phyloP scores from a whole-genome alignment of 1,140 invertebrate species.

The Plutomurus gul region DNA sequence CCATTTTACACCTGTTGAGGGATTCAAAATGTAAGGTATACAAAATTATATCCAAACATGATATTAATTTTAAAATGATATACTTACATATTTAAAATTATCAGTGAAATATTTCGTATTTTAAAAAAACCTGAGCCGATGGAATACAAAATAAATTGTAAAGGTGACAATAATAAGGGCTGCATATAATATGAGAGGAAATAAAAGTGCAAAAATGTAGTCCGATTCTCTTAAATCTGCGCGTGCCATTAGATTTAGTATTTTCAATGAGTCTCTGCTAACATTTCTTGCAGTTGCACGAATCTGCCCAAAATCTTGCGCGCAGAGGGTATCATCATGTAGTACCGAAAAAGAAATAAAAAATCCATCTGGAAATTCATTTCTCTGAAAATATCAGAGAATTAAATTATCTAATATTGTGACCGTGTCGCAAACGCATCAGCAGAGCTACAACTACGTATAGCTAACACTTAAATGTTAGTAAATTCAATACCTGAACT shows the following conservation, averaged over 20 bases:
- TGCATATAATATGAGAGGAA: constrained; percentile 33
- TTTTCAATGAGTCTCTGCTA: background rate
- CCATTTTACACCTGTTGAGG: background rate
- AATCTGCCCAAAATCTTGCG: background rate
- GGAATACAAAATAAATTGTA: constrained; percentile 29
- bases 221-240: constrained; percentile 5
- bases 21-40: no score
- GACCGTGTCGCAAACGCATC: no score
- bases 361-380: constrained; percentile 58
- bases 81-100: background rate
- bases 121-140: background rate
- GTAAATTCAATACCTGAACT: constrained; percentile 55
- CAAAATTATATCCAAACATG: background rate
- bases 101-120: background rate
- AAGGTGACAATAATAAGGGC: constrained; percentile 20
- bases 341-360: constrained; percentile 61
- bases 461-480: background rate
- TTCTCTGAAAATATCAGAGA: constrained; percentile 55
- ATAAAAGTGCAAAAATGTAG: constrained; percentile 27
- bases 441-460: no score
- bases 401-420: background rate
- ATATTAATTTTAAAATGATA: background rate
- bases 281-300: background rate
- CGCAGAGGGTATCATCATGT: constrained; percentile 58
- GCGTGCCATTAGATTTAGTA: background rate